Base-by-base conservation (phyloP, 2,888 invertebrate species). In the Aradus depressus region DNA sequence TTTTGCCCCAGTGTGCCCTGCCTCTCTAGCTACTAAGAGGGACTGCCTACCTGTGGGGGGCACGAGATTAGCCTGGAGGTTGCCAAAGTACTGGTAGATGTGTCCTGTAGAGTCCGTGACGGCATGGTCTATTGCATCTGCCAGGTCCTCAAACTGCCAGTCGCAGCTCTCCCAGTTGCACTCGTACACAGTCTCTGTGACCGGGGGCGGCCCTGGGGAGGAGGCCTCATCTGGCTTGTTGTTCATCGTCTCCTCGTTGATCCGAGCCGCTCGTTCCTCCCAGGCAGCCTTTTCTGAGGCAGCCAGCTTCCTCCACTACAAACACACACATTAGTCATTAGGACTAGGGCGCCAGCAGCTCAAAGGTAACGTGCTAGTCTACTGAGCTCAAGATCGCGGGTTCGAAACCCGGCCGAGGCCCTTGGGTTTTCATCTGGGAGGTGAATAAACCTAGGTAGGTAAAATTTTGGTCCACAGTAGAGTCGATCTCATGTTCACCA, bases 161-260 rank as follows among this genome's bases (percentile, higher is more conserved):
- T 95, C 92, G 66, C 95, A 95, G 45, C 77, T 82, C 63, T 88
- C 88, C 93, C 93, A 95, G 25, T 80, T 75, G 62, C 92, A 92
- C 64, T 91, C 90, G 65, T 76, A 91, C 1, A 89, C 80, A 47
- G 57, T 51, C 45, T 53, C 54, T 6, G 49, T 53, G 21, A 55
- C 51, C 16, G 50, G 47, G 35, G 50, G 49, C n/a, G 54, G 45
- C 12, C 64, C 64, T 10, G 67, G 65, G 25, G 68, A 72, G 58
- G 65, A 68, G 58, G 62, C 65, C 68, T 51, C 77, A 56, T 77
- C 72, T 0, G 76, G 73, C 35, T 76, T 68, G 37, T 76, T 73
- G 2, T 82, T 81, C 21, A 82, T 75, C 8, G 80, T 81, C 66
- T 92, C 91, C 67, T 89, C 89, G 64, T 95, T 96, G 67, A 89